Conservation (phyloP, 2,113 vertebrate species). For the Australoheros scitulus region DNA sequence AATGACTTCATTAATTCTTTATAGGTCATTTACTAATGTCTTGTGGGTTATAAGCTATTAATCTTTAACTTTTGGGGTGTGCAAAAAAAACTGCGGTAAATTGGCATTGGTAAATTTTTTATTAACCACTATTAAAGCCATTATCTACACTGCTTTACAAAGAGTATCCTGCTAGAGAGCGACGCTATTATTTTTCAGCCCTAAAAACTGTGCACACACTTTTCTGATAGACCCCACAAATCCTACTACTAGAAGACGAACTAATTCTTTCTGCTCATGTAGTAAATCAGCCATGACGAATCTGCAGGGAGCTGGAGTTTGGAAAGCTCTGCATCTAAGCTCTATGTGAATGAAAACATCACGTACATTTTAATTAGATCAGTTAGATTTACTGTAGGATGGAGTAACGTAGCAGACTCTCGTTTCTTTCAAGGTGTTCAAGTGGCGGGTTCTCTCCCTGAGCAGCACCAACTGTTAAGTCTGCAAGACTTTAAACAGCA, state of each 20-base stretch:
- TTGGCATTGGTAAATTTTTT: slow-evolving; percentile 3
- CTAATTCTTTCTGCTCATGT: slow-evolving; percentile 11
- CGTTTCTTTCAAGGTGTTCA: slow-evolving; percentile 49
- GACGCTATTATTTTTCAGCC: background rate
- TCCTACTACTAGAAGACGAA: background rate
- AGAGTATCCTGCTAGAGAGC: background rate
- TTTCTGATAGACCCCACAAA: background rate
- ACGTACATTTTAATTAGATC: slow-evolving; percentile 59
- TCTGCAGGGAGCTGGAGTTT: background rate
- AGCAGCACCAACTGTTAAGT: slow-evolving; percentile 32
- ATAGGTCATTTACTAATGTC: background rate
- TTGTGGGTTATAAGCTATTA: slow-evolving; percentile 4
- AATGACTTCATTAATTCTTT: background rate
- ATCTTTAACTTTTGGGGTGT: background rate
- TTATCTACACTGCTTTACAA: background rate
- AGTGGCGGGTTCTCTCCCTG: background rate
- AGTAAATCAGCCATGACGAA: slow-evolving; percentile 43
- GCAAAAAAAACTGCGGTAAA: background rate
- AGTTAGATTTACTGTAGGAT: slow-evolving; percentile 54
- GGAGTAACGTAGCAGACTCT: background rate
- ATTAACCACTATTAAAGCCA: slow-evolving; percentile 3
- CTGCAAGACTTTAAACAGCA: slow-evolving; percentile 36
- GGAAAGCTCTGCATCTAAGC: slow-evolving; percentile 13
- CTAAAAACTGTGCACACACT: background rate
- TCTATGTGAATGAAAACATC: slow-evolving; percentile 37